A percentile compares a stretch with the other conserved stretches of the same genome.
These are phyloP conservation scores for Steinernema feltiae DNA, from an alignment of 1,140 invertebrate genomes.

Conservation along the genomic window DNA sequence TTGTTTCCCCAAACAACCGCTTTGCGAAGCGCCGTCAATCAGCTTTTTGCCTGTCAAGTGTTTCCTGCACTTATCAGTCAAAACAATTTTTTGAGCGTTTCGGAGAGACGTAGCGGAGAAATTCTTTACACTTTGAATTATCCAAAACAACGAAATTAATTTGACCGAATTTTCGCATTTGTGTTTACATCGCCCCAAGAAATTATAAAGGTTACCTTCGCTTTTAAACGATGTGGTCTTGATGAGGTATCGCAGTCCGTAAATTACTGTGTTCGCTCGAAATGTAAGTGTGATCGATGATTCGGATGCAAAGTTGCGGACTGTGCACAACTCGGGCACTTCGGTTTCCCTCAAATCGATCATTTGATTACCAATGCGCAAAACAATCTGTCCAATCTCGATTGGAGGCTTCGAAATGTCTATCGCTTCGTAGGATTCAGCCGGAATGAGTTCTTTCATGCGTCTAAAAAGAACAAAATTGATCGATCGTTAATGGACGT, in stretches of 20 bases:
- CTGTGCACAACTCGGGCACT: not conserved
- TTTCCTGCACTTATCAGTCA: too few relatives aligned
- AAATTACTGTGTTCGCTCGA: not conserved
- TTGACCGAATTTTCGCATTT: too few relatives aligned
- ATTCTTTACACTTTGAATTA: too few relatives aligned
- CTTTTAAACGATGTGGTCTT: not conserved
- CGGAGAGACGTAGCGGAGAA: too few relatives aligned
- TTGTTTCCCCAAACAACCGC: too few relatives aligned
- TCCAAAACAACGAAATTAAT: too few relatives aligned
- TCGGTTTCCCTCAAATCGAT: not conserved
- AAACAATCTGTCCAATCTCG: not conserved
- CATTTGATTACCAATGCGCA: not conserved
- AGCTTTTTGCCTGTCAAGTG: too few relatives aligned
- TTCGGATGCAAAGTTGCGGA: not conserved
- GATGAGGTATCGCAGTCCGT: not conserved
- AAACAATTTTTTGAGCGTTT: too few relatives aligned
- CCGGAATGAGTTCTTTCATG: not conserved
- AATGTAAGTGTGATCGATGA: not conserved
- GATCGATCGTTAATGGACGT: not conserved
- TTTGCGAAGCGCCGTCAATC: too few relatives aligned
- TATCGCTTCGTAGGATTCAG: not conserved
- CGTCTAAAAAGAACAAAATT: not conserved
- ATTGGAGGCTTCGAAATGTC: not conserved
- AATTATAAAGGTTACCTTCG: not conserved
- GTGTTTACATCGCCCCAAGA: too few relatives aligned